Conservation (phyloP, 2,888 invertebrate genomes). For the Mythimna loreyi region DNA sequence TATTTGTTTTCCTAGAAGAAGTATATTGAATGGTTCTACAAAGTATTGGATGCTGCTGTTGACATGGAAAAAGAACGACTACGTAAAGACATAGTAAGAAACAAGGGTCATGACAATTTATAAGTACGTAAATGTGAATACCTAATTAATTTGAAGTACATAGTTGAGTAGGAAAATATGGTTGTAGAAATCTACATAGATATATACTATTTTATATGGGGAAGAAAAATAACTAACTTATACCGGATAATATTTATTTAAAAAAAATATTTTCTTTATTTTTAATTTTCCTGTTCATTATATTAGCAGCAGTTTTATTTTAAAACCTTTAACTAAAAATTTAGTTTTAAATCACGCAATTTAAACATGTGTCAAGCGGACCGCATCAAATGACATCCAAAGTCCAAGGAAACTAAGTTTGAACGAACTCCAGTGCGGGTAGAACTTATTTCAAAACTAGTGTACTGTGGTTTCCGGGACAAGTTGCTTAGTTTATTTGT, state of each 20-base stretch:
- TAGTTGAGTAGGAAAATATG: too few relatives aligned
- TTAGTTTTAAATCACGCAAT: slow-evolving; percentile 31
- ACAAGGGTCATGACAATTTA: slow-evolving; percentile 24
- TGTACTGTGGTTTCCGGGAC: slow-evolving; percentile 61
- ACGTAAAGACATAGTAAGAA: slow-evolving; percentile 7
- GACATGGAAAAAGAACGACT: neutral
- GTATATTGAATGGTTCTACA: slow-evolving; percentile 24
- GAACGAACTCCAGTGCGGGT: slow-evolving; percentile 54
- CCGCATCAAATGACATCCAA: slow-evolving; percentile 56
- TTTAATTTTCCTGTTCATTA: too few relatives aligned
- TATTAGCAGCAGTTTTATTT: neutral
- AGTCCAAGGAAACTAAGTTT: slow-evolving; percentile 61
- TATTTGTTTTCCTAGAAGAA: slow-evolving; percentile 60
- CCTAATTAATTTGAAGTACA: neutral
- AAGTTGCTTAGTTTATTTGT: slow-evolving; percentile 67
- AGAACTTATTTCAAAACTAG: slow-evolving; percentile 64
- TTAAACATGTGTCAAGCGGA: slow-evolving; percentile 50
- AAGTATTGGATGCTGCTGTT: slow-evolving; percentile 26
- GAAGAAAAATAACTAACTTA: too few relatives aligned
- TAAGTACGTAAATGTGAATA: neutral
- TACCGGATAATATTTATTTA: too few relatives aligned
- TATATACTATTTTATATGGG: too few relatives aligned
- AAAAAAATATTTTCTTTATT: too few relatives aligned
- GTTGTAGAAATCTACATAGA: too few relatives aligned
- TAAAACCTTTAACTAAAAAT: neutral